Conservation (phyloP, 2,888 invertebrate species). For the Limnephilus rhombicus region DNA sequence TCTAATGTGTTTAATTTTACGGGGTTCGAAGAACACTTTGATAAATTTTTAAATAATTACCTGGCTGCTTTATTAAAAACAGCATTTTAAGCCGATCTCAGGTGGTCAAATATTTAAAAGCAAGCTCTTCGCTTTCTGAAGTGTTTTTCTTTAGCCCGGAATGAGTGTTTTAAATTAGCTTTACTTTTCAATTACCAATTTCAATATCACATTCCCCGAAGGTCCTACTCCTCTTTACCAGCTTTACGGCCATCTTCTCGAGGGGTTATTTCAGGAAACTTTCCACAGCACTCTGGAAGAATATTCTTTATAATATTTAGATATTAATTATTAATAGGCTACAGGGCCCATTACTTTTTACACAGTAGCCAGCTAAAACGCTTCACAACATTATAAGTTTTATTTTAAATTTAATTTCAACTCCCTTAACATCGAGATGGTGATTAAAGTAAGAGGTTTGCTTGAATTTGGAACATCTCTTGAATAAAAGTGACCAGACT, state of each 20-base stretch:
- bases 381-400: background rate
- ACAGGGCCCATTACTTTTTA: constrained; percentile 31
- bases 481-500: background rate
- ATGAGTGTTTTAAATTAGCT: constrained; percentile 11
- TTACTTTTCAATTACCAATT: background rate
- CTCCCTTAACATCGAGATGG: background rate
- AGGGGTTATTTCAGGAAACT: background rate
- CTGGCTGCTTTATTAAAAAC: background rate
- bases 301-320: constrained; percentile 18
- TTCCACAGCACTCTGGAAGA: constrained; percentile 9
- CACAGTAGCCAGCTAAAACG: background rate
- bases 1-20: background rate
- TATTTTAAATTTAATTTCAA: background rate
- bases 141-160: constrained; percentile 8
- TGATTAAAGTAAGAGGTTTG: background rate
- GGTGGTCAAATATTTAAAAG: constrained; percentile 5
- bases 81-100: background rate
- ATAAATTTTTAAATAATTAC: background rate
- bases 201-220: constrained; percentile 17
- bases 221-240: background rate
- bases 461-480: background rate
- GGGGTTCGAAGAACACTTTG: background rate
- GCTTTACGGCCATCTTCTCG: constrained; percentile 22
- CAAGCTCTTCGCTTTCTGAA: background rate
- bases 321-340: background rate